Conservation (phyloP, 2,113 vertebrate genomes). For the Smithornis capensis region DNA sequence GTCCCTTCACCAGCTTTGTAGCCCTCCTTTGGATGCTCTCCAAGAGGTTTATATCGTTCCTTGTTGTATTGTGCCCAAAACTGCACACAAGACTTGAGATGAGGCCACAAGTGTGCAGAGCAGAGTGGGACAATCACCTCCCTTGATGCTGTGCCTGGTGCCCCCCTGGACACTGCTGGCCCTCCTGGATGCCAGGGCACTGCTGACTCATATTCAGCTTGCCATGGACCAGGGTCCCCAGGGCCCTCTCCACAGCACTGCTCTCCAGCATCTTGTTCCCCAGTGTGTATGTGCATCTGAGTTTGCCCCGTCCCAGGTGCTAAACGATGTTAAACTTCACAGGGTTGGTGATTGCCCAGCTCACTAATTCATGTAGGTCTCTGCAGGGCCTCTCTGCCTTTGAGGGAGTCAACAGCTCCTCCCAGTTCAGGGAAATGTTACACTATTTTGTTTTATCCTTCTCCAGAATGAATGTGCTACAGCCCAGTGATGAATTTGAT, state of each 20-base stretch:
- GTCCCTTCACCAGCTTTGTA: not conserved
- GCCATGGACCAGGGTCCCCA: fast-evolving
- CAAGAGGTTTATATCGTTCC: not conserved
- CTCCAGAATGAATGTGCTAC: not conserved
- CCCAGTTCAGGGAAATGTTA: not conserved
- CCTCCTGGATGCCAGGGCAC: not conserved
- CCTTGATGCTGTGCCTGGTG: not conserved
- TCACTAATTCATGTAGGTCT: not conserved
- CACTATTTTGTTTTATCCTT: not conserved
- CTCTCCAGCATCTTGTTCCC: not conserved
- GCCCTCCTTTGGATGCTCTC: not conserved
- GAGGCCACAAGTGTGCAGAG: fast-evolving
- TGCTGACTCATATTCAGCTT: not conserved
- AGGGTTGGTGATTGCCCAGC: not conserved
- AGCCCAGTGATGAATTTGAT: not conserved
- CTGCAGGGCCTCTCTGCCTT: not conserved
- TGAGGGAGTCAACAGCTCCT: not conserved
- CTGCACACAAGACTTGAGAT: not conserved
- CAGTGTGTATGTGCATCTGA: not conserved
- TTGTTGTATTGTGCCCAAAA: not conserved
- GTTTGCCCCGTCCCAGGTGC: not conserved
- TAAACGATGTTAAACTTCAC: not conserved
- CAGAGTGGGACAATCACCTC: not conserved
- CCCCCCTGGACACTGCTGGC: fast-evolving
- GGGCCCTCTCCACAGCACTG: not conserved